These are phyloP conservation scores for Thera obeliscata DNA, from an alignment of 2,888 invertebrate species.

Conservation along the genomic window DNA sequence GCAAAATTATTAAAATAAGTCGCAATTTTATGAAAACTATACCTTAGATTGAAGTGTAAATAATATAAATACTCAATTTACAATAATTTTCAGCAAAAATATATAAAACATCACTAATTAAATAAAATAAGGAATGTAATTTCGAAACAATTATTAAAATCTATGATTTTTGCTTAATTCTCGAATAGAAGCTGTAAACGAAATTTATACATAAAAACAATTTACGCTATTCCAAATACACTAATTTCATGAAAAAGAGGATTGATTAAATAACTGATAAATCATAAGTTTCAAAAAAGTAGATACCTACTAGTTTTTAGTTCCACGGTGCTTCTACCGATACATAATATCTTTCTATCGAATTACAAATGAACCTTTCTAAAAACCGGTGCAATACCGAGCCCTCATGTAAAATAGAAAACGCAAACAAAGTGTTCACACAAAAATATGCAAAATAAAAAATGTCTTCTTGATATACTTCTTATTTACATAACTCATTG, in stretches of 20 bases:
- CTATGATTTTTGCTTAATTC: constrained; percentile 7
- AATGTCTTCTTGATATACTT: constrained; percentile 12
- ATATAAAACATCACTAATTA: constrained; percentile 45
- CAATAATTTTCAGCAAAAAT: constrained; percentile 43
- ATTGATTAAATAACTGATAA: too few relatives aligned
- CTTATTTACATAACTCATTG: constrained; percentile 24
- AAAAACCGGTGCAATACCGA: constrained; percentile 8
- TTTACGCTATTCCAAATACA: background rate
- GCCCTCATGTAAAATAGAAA: constrained; percentile 12
- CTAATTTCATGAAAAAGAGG: too few relatives aligned
- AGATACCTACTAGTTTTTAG: background rate
- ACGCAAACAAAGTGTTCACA: constrained; percentile 22
- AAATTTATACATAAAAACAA: background rate
- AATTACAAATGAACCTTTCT: constrained; percentile 15
- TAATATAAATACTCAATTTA: constrained; percentile 50
- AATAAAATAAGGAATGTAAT: constrained; percentile 55
- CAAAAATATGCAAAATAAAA: background rate
- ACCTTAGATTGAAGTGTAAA: constrained; percentile 27
- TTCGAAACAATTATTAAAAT: constrained; percentile 46
- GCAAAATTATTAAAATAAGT: background rate
- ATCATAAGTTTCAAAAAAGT: background rate
- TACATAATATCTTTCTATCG: constrained; percentile 9
- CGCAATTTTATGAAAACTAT: constrained; percentile 9
- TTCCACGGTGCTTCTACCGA: constrained; percentile 7
- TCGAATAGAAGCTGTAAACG: constrained; percentile 1